Evolutionary conservation across 1,140 invertebrate genomes (phyloP).

Genomic region (Drosophila parabipectinata): DNA sequence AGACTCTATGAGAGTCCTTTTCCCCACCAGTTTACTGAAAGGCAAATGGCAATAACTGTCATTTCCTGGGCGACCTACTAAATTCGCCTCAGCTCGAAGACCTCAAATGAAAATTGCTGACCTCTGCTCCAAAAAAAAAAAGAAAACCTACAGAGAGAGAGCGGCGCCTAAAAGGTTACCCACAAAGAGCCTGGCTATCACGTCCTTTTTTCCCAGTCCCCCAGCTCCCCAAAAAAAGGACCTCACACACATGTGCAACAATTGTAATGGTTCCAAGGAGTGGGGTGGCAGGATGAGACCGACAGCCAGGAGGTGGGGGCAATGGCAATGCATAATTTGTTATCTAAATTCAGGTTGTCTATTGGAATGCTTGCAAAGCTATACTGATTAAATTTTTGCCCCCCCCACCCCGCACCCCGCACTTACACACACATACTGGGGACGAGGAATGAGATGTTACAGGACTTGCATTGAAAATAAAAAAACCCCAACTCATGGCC

Average conservation of each 20-base stretch:
- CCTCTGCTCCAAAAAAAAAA: constrained; percentile 51
- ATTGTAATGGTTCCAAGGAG: constrained; percentile 37
- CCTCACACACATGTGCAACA: constrained; percentile 57
- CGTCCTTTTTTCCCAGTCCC: constrained; percentile 20
- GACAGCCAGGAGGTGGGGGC: too few species aligned
- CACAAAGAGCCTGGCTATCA: constrained; percentile 49
- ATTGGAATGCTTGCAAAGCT: constrained; percentile 61
- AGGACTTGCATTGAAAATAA: constrained; percentile 70
- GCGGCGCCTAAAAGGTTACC: constrained; percentile 41
- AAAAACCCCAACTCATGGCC: constrained; percentile 26
- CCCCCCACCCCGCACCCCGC: background rate
- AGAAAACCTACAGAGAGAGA: background rate
- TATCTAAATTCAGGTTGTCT: constrained; percentile 80
- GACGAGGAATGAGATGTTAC: background rate
- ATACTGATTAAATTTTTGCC: constrained; percentile 75
- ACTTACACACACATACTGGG: constrained; percentile 11
- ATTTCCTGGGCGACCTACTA: constrained; percentile 76
- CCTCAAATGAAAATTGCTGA: constrained; percentile 75
- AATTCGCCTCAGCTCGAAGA: constrained; percentile 53
- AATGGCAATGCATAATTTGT: constrained; percentile 70
- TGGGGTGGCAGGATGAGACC: background rate
- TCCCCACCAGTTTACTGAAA: constrained; percentile 9
- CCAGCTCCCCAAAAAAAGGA: background rate
- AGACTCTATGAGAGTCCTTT: background rate
- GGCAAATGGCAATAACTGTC: constrained; percentile 75